Percentiles rank a stretch among this genome's conserved stretches.
Evolutionary conservation across 1,140 invertebrate genomes (phyloP).

Genomic region (Papilio xuthus): DNA sequence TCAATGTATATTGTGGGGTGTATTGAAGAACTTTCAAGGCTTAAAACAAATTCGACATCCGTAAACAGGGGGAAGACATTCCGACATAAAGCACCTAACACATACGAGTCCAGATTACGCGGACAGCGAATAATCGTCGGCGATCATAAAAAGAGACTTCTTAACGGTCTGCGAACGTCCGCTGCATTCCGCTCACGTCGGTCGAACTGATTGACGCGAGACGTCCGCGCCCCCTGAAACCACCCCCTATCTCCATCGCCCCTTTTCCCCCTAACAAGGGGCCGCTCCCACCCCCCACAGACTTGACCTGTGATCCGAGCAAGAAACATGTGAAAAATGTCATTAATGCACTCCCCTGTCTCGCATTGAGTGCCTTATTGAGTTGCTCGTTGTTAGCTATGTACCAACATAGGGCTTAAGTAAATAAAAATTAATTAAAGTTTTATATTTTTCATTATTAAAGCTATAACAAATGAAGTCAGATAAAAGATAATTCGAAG

Average conservation of each 20-base stretch:
- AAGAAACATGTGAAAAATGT: constrained; percentile 79
- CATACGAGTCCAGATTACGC: constrained; percentile 50
- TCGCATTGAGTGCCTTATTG: constrained; percentile 47
- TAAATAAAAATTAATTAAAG: background rate
- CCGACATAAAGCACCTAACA: constrained; percentile 49
- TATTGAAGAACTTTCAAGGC: background rate
- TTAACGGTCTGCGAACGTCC: constrained; percentile 57
- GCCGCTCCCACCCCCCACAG: constrained; percentile 45
- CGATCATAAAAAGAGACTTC: constrained; percentile 66
- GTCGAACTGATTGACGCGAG: constrained; percentile 78
- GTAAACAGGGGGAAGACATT: constrained; percentile 27
- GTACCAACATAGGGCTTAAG: background rate
- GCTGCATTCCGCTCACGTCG: constrained; percentile 71
- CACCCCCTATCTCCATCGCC: constrained; percentile 37
- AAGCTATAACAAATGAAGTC: background rate
- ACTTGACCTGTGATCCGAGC: constrained; percentile 69
- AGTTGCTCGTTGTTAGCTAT: constrained; percentile 31
- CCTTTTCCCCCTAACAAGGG: constrained; percentile 31
- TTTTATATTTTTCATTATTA: background rate
- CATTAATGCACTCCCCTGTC: constrained; percentile 71
- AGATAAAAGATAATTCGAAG: background rate
- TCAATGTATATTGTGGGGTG: background rate
- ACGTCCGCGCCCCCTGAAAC: constrained; percentile 65
- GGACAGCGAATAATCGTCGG: constrained; percentile 60
- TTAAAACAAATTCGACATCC: background rate